Base-by-base conservation (phyloP, 2,797 vertebrate species). In the Buceros bicornis region DNA sequence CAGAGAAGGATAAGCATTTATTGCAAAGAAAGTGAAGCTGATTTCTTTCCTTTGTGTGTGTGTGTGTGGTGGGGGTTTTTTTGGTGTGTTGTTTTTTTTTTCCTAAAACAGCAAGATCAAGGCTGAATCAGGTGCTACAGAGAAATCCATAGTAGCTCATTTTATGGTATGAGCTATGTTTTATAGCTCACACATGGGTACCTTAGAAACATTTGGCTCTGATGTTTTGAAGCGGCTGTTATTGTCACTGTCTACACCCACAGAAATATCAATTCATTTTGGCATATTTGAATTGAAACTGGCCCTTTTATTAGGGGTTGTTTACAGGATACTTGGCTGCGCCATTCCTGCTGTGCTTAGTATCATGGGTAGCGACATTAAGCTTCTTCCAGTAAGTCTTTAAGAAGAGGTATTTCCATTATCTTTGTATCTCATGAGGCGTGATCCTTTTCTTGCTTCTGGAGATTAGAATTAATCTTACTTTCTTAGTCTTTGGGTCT, bases 341-440 rank as follows among this genome's bases (percentile, higher is more conserved):
- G 54, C 69, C 47, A 66, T 0, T 62, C 31, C 47, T 80, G 21
- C 43, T 78, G 82, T 76, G 42, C 60, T 64, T 72, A 53, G 24
- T 43, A 26, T 45, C 65, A 4, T 21, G 10, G 10, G 33, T 8
- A 42, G 31, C 0, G 0, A 22, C 33, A 2, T 28, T 9, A 33
- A 81, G 28, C 19, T 86, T 28, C 42, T 70, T 82, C 31, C 26
- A 45, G 20, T 35, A 12, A 67, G 13, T 87, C 58, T 35, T 37
- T 40, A 42, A 66, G 35, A 40, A 73, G 18, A 58, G 8, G 4
- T 71, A 26, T 7, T 80, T 42, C 29, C 25, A 8, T 28, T 19
- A 2, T 20, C 14, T 53, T 45, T 50, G 13, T 67, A 17, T 73
- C 56, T 83, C 61, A 8, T 22, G 22, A 47, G 20, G 20, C 15